Percentiles rank a stretch among this genome's conserved stretches.
phyloP scores from a whole-genome alignment of 2,797 vertebrate species.

The Enteromius treurensis region DNA sequence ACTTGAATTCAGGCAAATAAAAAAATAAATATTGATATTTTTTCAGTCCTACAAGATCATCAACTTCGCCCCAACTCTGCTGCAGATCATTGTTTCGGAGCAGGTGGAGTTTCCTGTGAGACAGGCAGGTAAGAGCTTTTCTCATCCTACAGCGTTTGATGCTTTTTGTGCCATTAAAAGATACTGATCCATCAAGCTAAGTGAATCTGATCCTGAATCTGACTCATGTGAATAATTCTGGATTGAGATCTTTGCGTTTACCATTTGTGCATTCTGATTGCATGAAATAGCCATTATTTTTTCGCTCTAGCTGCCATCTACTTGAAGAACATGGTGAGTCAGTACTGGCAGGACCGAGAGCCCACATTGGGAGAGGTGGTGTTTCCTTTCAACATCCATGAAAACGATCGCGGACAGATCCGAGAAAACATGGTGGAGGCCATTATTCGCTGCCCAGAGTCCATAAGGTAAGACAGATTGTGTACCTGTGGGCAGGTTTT shows the following conservation, averaged over 20 bases:
- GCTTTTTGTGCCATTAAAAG: neutral
- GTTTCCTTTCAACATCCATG: conserved; percentile 97
- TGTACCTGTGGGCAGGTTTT: neutral
- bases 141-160: neutral
- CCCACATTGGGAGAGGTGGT: conserved; percentile 86
- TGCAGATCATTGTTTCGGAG: conserved; percentile 96
- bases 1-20: neutral
- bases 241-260: neutral
- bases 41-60: conserved; percentile 98
- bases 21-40: neutral
- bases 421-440: conserved; percentile 95
- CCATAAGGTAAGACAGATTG: conserved; percentile 80
- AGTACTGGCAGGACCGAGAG: conserved; percentile 97
- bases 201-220: neutral
- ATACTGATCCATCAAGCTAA: neutral
- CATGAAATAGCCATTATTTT: neutral
- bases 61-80: conserved; percentile 96
- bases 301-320: conserved; percentile 90
- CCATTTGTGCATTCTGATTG: neutral
- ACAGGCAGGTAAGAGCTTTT: conserved; percentile 87
- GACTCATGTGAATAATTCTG: too few species aligned
- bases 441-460: conserved; percentile 93
- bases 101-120: conserved; percentile 98
- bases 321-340: conserved; percentile 98
- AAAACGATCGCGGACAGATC: conserved; percentile 96